Base-by-base conservation (phyloP, 2,888 invertebrate species). In the Dinocampus coccinellae region DNA sequence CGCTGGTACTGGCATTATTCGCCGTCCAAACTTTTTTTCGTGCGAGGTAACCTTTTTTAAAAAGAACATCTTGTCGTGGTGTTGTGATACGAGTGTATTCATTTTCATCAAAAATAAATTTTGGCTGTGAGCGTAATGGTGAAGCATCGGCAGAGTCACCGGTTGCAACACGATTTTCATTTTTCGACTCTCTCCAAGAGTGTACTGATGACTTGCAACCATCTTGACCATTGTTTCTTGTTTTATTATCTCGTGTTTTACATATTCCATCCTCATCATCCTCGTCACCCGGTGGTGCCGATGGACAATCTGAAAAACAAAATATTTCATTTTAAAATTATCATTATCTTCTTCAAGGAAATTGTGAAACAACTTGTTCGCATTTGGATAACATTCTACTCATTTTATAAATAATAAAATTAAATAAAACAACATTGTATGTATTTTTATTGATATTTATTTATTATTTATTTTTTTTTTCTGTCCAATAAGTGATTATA, bases 81-180 rank as follows among this genome's bases (percentile, higher is more conserved):
- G 92, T 92, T 69, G 92, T 92, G 81, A 93, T 92, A 83, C 91
- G 90, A 80, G 92, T 92, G 85, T 93, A 93, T 87, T 92, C 92
- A 84, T 92, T 91, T 86, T 90, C 90, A 84, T 90, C 90, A 83
- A 90, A 90, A 33, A 89, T 89, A 76, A 89, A 88, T 82, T 90
- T 90, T 29, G 88, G 89, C 76, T 90, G 89, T 53, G 88, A 78
- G 29, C 82, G 78, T 53, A 77, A 73, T 26, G 75, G 72, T n/a
- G 77, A 75, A n/a, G 68, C 71, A 9, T 77, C 78, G 62, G 80
- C 81, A 2, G 78, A 80, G 62, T 83, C 81, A 3, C 81, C 80
- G 70, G 81, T 81, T 65, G 79, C 78, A 65, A 75, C 75, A 52
- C 76, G 75, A 72, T 74, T 78, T 57, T 76, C 75, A 69, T 78